phyloP scores from a whole-genome alignment of 2,797 vertebrate genomes.

The Fratercula arctica region DNA sequence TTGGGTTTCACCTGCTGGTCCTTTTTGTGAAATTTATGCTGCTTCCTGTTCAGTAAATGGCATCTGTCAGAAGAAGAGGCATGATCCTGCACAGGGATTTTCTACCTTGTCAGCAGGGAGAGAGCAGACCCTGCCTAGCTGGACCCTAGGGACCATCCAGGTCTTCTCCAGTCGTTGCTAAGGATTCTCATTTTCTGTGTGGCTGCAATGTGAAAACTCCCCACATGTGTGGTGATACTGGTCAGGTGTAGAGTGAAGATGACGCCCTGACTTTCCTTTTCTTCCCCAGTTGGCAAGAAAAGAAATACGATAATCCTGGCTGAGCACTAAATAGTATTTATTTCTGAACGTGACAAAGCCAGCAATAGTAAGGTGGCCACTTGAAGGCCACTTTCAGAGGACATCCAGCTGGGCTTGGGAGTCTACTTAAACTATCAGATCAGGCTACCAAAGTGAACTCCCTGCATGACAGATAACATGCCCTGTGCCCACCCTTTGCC shows the following conservation, averaged over 20 bases:
- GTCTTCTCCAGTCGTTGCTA: neutral
- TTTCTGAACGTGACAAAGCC: neutral
- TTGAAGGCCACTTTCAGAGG: neutral
- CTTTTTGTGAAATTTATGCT: neutral
- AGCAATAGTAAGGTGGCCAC: neutral
- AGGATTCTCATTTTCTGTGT: neutral
- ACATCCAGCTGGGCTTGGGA: neutral
- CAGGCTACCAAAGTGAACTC: neutral
- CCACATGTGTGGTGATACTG: neutral
- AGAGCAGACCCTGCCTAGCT: neutral
- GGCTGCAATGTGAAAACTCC: neutral
- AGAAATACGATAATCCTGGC: rapidly evolving
- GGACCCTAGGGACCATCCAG: neutral
- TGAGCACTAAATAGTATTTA: neutral
- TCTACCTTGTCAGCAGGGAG: neutral
- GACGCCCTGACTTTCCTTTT: neutral
- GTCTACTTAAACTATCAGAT: neutral
- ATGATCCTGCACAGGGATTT: neutral
- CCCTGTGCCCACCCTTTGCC: neutral
- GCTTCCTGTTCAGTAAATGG: neutral
- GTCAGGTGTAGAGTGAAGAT: neutral
- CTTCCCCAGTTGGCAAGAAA: neutral
- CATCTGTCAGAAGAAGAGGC: neutral
- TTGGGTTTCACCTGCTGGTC: neutral
- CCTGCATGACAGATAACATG: rapidly evolving